These are phyloP conservation scores for Euclidia mi DNA, from an alignment of 2,888 invertebrate genomes.

Conservation along the genomic window DNA sequence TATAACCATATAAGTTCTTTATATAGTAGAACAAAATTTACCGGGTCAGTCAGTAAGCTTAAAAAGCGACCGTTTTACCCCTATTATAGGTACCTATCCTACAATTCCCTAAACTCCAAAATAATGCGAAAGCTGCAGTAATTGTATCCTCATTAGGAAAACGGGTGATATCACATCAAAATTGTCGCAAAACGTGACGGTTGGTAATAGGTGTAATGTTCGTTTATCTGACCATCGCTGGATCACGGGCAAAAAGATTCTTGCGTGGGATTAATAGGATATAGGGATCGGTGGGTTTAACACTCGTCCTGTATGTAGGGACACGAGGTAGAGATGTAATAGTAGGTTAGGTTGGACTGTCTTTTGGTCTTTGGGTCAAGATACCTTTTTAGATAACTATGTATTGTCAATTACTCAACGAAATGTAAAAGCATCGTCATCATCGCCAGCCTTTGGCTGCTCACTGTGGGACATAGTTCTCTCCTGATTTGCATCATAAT, in stretches of 20 bases:
- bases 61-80: too few species aligned
- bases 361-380: slow-evolving; percentile 9
- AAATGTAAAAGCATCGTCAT: too few species aligned
- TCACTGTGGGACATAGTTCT: too few species aligned
- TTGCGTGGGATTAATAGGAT: slow-evolving; percentile 64
- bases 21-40: too few species aligned
- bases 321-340: background rate
- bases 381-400: background rate
- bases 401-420: too few species aligned
- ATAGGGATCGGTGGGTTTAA: slow-evolving; percentile 58
- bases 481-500: too few species aligned
- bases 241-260: slow-evolving; percentile 67
- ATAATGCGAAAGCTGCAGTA: slow-evolving; percentile 4
- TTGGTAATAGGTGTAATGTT: slow-evolving; percentile 53
- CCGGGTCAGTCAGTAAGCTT: too few species aligned
- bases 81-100: too few species aligned
- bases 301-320: slow-evolving; percentile 32
- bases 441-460: too few species aligned
- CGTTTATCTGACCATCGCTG: slow-evolving; percentile 68
- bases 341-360: slow-evolving; percentile 31
- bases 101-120: background rate
- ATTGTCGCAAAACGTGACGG: slow-evolving; percentile 41
- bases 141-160: slow-evolving; percentile 48
- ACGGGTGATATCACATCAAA: slow-evolving; percentile 48
- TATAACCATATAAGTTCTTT: too few species aligned